A percentile compares a stretch with the other conserved stretches of the same genome.
Conservation (phyloP, 2,888 invertebrate species). For the Orthosia cruda region DNA sequence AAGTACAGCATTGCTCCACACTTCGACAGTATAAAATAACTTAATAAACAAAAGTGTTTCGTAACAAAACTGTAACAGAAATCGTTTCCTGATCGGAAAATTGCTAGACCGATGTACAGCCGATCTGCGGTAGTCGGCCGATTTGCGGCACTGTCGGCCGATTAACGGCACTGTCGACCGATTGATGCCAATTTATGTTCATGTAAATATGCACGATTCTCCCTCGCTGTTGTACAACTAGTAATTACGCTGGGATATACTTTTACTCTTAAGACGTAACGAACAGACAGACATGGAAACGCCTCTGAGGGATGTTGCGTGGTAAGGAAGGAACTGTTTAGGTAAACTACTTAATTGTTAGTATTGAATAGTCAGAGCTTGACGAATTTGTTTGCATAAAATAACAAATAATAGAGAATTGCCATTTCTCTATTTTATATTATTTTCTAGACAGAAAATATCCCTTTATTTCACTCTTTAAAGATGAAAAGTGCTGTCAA, state of each 20-base stretch:
- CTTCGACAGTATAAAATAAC: constrained; percentile 64
- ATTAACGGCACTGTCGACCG: constrained; percentile 60
- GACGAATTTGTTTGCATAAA: constrained; percentile 12
- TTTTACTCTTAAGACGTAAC: constrained; percentile 60
- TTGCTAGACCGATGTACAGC: constrained; percentile 63
- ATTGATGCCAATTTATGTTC: constrained; percentile 62
- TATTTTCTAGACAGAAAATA: neutral
- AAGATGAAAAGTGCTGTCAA: neutral
- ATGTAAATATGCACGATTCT: constrained; percentile 73
- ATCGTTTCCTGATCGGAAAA: constrained; percentile 68
- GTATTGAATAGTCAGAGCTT: constrained; percentile 24
- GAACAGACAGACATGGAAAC: constrained; percentile 56
- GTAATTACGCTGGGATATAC: constrained; percentile 74
- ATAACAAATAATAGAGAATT: neutral
- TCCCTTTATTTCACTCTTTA: no score
- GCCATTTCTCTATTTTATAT: no score
- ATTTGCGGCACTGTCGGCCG: constrained; percentile 60
- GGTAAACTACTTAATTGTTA: constrained; percentile 46
- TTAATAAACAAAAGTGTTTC: constrained; percentile 72
- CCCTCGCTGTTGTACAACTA: constrained; percentile 54
- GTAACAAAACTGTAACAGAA: constrained; percentile 71
- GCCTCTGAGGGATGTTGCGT: constrained; percentile 45
- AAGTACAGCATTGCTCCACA: constrained; percentile 47
- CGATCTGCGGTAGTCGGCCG: constrained; percentile 62
- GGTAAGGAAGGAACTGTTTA: constrained; percentile 43